Evolutionary conservation across 2,797 vertebrate species (phyloP).

Genomic region (Sphenodon punctatus): DNA sequence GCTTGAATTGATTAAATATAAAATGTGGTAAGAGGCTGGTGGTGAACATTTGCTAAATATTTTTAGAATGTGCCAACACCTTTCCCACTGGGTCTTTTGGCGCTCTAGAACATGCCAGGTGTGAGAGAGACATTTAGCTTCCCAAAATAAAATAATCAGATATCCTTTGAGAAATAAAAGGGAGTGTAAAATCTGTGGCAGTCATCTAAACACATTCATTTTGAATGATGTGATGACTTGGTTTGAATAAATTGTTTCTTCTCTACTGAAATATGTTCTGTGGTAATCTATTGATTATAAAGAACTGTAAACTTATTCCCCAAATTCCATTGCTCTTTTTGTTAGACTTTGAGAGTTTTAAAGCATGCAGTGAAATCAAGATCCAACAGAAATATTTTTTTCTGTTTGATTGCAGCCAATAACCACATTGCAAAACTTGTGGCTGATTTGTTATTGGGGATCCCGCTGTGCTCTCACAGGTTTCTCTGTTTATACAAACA

Average conservation of each 20-base stretch:
- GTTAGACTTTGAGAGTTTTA: slow-evolving; percentile 28
- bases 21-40: not conserved
- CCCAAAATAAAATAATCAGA: not conserved
- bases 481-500: slow-evolving; percentile 62
- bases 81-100: not conserved
- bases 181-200: slow-evolving; percentile 9
- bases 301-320: slow-evolving; percentile 11
- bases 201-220: slow-evolving; percentile 23
- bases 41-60: not conserved
- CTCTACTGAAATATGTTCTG: not conserved
- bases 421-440: slow-evolving; percentile 65
- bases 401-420: slow-evolving; percentile 66
- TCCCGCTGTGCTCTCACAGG: slow-evolving; percentile 57
- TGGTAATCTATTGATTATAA: slow-evolving; percentile 9
- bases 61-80: not conserved
- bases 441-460: slow-evolving; percentile 52
- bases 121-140: not conserved
- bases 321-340: slow-evolving; percentile 29
- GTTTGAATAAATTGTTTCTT: not conserved
- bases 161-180: slow-evolving; percentile 10
- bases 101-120: not conserved
- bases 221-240: not conserved
- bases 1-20: not conserved
- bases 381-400: slow-evolving; percentile 74
- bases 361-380: slow-evolving; percentile 49